These are phyloP conservation scores for Chromobotia macracanthus DNA, from an alignment of 2,797 vertebrate species.

Conservation along the genomic window DNA sequence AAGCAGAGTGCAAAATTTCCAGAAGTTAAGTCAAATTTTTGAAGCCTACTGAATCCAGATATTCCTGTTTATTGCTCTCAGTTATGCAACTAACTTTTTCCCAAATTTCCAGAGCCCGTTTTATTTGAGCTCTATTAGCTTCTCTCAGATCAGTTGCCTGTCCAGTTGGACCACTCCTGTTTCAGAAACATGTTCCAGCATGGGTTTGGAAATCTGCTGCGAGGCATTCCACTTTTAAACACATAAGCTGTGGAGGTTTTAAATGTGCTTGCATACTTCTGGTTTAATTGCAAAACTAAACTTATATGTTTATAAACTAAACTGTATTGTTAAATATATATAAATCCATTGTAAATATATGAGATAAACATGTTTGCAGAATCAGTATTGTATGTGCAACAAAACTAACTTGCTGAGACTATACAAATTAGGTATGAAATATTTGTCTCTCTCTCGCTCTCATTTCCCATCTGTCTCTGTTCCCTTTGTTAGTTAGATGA, in stretches of 20 bases:
- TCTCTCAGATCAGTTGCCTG: background rate
- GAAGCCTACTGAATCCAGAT: background rate
- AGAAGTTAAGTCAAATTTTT: background rate
- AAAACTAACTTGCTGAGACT: background rate
- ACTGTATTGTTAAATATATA: background rate
- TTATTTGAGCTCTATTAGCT: background rate
- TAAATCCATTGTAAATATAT: background rate
- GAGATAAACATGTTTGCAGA: background rate
- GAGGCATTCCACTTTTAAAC: constrained; percentile 9
- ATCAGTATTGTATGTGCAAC: background rate
- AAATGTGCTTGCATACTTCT: background rate
- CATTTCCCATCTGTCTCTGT: constrained; percentile 23
- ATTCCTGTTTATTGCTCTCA: too few species aligned
- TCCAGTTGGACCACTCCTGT: constrained; percentile 32
- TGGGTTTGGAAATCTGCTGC: background rate
- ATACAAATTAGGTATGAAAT: background rate
- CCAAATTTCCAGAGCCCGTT: background rate
- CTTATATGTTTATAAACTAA: background rate
- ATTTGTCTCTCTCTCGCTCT: background rate
- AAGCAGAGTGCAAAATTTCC: background rate
- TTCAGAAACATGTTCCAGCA: constrained; percentile 62
- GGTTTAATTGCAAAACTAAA: background rate
- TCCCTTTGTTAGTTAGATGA: constrained; percentile 28
- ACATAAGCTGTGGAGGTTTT: background rate
- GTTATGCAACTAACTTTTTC: background rate